Conservation (phyloP, 2,113 vertebrate genomes). For the Vidua chalybeata region DNA sequence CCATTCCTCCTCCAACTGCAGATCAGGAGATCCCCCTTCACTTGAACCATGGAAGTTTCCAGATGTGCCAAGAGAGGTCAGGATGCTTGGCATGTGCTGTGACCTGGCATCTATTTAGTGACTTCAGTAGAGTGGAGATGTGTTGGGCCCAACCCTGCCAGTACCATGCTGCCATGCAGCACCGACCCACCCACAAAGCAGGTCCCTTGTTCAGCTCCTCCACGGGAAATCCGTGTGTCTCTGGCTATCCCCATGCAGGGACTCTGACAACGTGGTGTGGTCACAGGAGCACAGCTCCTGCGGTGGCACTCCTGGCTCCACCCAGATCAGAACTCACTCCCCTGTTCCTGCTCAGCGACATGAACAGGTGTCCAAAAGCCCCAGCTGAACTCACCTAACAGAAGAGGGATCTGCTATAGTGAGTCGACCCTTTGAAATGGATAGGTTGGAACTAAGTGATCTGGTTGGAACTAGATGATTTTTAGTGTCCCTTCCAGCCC, state of each 20-base stretch:
- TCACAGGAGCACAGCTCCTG: background rate
- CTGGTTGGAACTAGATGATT: background rate
- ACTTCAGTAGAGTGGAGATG: background rate
- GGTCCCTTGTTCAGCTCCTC: background rate
- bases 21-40: background rate
- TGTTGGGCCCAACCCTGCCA: background rate
- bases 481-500: background rate
- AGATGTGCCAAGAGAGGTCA: background rate
- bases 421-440: rapidly evolving
- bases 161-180: background rate
- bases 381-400: background rate
- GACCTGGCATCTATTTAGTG: background rate
- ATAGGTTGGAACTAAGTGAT: background rate
- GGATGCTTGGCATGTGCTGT: background rate
- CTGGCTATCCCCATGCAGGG: background rate
- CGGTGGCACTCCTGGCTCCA: background rate
- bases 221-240: background rate
- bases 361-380: background rate
- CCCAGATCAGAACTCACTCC: background rate
- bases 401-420: background rate
- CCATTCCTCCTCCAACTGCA: background rate
- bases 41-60: background rate
- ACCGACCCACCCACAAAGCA: background rate
- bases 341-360: background rate
- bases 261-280: background rate